Conservation (phyloP, 2,888 invertebrate genomes). For the Geophilus truncorum region DNA sequence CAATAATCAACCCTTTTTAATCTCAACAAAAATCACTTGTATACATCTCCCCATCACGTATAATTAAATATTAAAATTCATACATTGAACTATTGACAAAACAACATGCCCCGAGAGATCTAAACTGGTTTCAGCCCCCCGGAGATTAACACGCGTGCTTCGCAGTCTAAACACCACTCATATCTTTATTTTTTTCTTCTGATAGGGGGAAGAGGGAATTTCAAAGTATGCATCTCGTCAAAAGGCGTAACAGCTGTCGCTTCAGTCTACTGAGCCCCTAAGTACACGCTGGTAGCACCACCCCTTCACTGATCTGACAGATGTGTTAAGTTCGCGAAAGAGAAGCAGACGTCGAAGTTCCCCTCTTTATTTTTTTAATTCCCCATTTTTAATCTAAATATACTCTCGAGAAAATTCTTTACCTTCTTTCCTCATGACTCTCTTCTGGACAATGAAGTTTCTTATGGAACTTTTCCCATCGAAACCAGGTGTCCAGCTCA, state of each 20-base stretch:
- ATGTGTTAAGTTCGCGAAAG: not conserved
- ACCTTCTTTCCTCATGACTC: slow-evolving; percentile 83
- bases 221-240: not conserved
- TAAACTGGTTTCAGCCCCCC: too few species aligned
- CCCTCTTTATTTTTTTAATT: not conserved
- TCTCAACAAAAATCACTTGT: too few species aligned
- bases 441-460: slow-evolving; percentile 85
- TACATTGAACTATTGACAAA: too few species aligned
- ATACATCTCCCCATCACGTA: too few species aligned
- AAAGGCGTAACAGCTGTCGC: not conserved
- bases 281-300: too few species aligned
- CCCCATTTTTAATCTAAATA: not conserved
- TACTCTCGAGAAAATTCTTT: slow-evolving; percentile 45
- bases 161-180: not conserved
- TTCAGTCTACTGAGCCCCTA: too few species aligned
- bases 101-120: too few species aligned
- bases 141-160: not conserved
- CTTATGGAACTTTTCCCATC: slow-evolving; percentile 94
- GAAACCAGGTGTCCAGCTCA: slow-evolving; percentile 93
- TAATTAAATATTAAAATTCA: too few species aligned
- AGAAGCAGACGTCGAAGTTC: not conserved
- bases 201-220: not conserved
- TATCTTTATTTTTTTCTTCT: not conserved
- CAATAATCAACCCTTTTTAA: too few species aligned
- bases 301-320: not conserved